Base-by-base conservation (phyloP, 1,140 invertebrate genomes). In the Bombyx mandarina region DNA sequence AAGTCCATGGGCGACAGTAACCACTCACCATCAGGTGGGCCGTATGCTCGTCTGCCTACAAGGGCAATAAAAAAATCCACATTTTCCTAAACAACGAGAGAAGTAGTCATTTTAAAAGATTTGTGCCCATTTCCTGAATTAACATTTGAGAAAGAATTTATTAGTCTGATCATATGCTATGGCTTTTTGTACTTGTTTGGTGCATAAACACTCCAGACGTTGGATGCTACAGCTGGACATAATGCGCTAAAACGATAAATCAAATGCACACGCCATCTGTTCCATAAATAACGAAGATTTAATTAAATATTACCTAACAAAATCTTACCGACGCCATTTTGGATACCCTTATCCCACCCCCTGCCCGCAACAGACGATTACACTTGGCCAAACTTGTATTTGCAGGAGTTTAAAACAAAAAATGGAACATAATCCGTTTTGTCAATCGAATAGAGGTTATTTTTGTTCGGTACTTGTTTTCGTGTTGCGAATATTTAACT, bases 201-300 rank as follows among this genome's bases (percentile, higher is more conserved):
- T 35, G 26, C 26, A 35, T 35, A 35, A 35, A 35, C 26, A 35
- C 26, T 5, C 26, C 26, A 35, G 26, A 35, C 26, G 4, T 35
- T 5, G 4, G 26, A 35, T 35, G 26, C 26, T 35, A 35, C 26
- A 45, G 44, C 44, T n/a, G 12, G 26, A 54, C 45, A 45, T n/a
- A 54, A 54, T 46, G n/a, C 43, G 42, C 70, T 67, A 80, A 76
- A 78, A 74, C 75, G 67, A 82, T 86, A 79, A 81, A 86, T 86
- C 78, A 82, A 52, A 67, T 61, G 60, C 77, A 81, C 67, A 75
- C 75, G 75, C 60, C 69, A 69, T 72, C 63, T 69, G 58, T 65
- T 69, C 60, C 69, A 83, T 86, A 86, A 85, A 86, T 86, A 78
- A 86, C 75, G 74, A 86, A 85, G 82, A 85, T 85, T 86, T 83